phyloP scores from a whole-genome alignment of 2,888 invertebrate species.

The Drosophila meridionalis region DNA sequence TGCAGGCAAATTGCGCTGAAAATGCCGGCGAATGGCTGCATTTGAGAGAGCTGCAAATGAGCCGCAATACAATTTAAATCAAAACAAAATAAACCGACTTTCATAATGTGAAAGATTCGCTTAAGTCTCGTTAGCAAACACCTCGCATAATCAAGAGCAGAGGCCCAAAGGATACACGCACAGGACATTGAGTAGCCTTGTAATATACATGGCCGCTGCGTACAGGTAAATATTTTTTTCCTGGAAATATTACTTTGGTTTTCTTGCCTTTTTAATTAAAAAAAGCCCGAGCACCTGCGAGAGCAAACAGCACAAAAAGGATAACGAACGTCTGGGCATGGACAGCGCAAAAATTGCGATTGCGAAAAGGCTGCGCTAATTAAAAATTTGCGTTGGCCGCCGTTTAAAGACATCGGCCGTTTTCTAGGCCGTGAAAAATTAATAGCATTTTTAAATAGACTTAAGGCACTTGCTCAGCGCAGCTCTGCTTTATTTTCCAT shows the following conservation, averaged over 20 bases:
- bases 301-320: conserved; percentile 21
- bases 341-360: conserved; percentile 31
- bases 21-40: conserved; percentile 36
- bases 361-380: conserved; percentile 61
- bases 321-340: conserved; percentile 26
- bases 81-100: conserved; percentile 49
- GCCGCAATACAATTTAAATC: conserved; percentile 63
- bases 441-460: conserved; percentile 62
- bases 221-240: conserved; percentile 47
- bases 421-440: conserved; percentile 57
- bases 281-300: conserved; percentile 36
- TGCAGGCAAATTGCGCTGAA: conserved; percentile 50
- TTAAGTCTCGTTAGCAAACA: conserved; percentile 21
- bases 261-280: conserved; percentile 69
- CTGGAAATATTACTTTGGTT: conserved; percentile 29
- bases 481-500: conserved; percentile 12
- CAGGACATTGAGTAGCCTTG: conserved; percentile 44
- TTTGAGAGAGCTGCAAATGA: conserved; percentile 52
- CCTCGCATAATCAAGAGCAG: conserved; percentile 15
- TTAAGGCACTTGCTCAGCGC: conserved; percentile 25
- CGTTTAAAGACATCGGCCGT: conserved; percentile 55
- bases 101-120: conserved; percentile 31
- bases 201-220: conserved; percentile 15
- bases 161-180: conserved; percentile 12
- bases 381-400: conserved; percentile 61